phyloP scores from a whole-genome alignment of 1,140 invertebrate genomes.

The Eupeodes corollae region DNA sequence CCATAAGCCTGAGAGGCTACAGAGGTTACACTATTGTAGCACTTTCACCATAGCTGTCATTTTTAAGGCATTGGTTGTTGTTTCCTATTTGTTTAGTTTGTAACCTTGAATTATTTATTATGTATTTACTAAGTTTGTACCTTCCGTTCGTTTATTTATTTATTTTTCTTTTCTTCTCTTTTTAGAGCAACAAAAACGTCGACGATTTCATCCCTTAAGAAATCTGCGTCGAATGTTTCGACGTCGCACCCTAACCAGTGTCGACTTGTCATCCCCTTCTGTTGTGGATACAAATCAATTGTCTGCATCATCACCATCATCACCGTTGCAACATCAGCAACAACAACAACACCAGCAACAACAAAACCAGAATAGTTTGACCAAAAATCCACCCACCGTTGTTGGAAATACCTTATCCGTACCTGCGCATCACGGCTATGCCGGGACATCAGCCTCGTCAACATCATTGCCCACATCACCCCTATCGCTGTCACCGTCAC shows the following conservation, averaged over 20 bases:
- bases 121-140: too few relatives aligned
- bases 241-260: slow-evolving; percentile 28
- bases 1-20: too few relatives aligned
- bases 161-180: slow-evolving; percentile 3
- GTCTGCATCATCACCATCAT: slow-evolving; percentile 20
- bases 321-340: slow-evolving; percentile 22
- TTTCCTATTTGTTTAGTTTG: too few relatives aligned
- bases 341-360: slow-evolving; percentile 8
- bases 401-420: too few relatives aligned
- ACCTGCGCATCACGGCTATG: too few relatives aligned
- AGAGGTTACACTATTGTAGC: too few relatives aligned
- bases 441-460: too few relatives aligned
- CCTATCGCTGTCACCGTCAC: too few relatives aligned
- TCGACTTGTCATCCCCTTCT: not conserved
- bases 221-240: slow-evolving; percentile 35
- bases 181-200: slow-evolving; percentile 27
- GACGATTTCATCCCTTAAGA: slow-evolving; percentile 34
- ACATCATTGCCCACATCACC: too few relatives aligned
- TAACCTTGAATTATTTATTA: too few relatives aligned
- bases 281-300: not conserved
- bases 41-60: too few relatives aligned
- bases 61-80: too few relatives aligned
- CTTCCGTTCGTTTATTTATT: not conserved
- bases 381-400: slow-evolving; percentile 1
- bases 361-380: slow-evolving; percentile 4